Evolutionary conservation across 2,113 vertebrate genomes (phyloP).

Genomic region (Leucopsar rothschildi): DNA sequence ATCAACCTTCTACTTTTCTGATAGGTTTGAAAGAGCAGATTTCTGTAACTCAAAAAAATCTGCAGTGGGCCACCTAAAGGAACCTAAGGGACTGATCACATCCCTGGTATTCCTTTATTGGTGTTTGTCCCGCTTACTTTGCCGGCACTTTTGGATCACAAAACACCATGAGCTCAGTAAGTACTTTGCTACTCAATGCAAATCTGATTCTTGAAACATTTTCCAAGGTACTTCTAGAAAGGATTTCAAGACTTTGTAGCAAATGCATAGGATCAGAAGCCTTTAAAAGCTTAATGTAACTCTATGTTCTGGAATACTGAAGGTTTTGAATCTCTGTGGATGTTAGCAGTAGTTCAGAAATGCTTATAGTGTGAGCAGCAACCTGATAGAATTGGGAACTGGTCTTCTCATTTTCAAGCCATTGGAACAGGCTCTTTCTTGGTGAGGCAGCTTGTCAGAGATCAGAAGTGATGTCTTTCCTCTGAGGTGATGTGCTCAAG

Average conservation of each 20-base stretch:
- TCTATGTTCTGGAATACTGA: background rate
- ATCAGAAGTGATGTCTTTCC: too few species aligned
- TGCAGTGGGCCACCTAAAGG: background rate
- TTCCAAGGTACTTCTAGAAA: background rate
- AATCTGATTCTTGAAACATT: background rate
- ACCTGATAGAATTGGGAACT: too few species aligned
- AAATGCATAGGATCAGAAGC: background rate
- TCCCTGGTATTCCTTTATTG: background rate
- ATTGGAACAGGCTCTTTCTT: too few species aligned
- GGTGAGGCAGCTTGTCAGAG: too few species aligned
- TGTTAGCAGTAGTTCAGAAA: background rate
- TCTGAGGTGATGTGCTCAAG: too few species aligned
- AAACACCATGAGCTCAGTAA: background rate
- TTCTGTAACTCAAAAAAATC: background rate
- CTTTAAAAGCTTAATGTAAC: too few species aligned
- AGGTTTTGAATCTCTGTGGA: background rate
- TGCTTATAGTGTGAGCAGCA: too few species aligned
- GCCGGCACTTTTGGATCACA: background rate
- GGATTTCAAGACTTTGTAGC: background rate
- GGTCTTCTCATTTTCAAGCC: too few species aligned
- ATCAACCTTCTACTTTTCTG: too few species aligned
- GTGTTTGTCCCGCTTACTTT: background rate
- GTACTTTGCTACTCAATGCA: background rate
- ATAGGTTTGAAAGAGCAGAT: too few species aligned
- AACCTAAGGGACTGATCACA: background rate